A percentile compares a stretch with the other conserved stretches of the same genome.
Conservation (phyloP, 2,888 invertebrate species). For the Conomelus anceps region DNA sequence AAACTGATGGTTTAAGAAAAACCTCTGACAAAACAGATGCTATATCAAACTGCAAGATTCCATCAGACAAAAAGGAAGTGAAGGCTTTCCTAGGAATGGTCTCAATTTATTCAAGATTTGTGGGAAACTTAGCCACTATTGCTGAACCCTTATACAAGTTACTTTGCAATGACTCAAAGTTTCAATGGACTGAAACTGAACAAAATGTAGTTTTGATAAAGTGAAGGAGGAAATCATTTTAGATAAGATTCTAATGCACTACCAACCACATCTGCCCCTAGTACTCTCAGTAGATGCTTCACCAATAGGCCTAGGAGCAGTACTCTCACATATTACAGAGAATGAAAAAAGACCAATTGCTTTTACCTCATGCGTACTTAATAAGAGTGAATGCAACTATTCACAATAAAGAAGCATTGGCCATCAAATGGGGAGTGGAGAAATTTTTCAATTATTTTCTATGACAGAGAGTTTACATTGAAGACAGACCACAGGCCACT, state of each 20-base stretch:
- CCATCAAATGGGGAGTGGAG: constrained; percentile 17
- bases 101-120: neutral
- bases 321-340: neutral
- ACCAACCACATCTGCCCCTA: neutral
- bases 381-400: constrained; percentile 20
- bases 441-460: constrained; percentile 19
- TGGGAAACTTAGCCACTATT: neutral
- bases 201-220: constrained; percentile 14
- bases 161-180: neutral
- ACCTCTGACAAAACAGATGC: neutral
- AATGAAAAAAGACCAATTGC: neutral
- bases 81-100: neutral
- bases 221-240: constrained; percentile 9
- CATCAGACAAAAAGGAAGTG: neutral
- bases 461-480: constrained; percentile 7
- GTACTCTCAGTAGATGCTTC: constrained; percentile 6
- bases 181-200: neutral
- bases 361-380: constrained; percentile 20
- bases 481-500: constrained; percentile 21
- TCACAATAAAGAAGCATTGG: constrained; percentile 28
- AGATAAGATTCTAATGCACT: constrained; percentile 9
- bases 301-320: constrained; percentile 4
- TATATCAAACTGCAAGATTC: neutral
- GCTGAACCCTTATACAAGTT: neutral
- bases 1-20: constrained; percentile 22